phyloP scores from a whole-genome alignment of 2,888 invertebrate genomes.

The Crioceris asparagi region DNA sequence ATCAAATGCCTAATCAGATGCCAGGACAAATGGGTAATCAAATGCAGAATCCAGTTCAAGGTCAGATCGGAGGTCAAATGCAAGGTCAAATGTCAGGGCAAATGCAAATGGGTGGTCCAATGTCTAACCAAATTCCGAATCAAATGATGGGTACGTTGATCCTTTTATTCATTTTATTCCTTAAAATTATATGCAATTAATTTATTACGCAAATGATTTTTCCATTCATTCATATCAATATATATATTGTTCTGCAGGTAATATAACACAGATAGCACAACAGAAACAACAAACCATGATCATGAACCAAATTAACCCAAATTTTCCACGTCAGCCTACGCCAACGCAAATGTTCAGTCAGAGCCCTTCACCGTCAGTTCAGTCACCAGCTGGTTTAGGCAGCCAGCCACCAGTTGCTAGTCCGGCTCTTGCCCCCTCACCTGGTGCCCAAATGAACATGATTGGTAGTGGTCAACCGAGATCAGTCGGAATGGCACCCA shows the following conservation, averaged over 20 bases:
- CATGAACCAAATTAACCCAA: conserved; percentile 16
- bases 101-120: conserved; percentile 30
- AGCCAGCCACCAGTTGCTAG: conserved; percentile 45
- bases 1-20: conserved; percentile 35
- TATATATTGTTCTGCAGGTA: conserved; percentile 10
- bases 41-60: conserved; percentile 26
- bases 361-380: conserved; percentile 69
- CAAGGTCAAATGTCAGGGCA: conserved; percentile 28
- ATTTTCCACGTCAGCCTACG: conserved; percentile 50
- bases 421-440: conserved; percentile 58
- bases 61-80: conserved; percentile 26
- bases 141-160: conserved; percentile 26
- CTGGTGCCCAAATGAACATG: conserved; percentile 53
- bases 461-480: conserved; percentile 44
- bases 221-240: too few species aligned
- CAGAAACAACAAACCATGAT: conserved; percentile 17
- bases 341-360: conserved; percentile 69
- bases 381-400: conserved; percentile 49
- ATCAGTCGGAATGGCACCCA: conserved; percentile 56
- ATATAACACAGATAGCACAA: conserved; percentile 33
- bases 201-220: conserved; percentile 4
- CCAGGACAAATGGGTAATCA: conserved; percentile 33
- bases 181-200: neutral
- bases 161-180: neutral
- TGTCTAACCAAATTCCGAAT: conserved; percentile 23